phyloP scores from a whole-genome alignment of 23 tunicate species.

The Botrylloides violaceus region DNA sequence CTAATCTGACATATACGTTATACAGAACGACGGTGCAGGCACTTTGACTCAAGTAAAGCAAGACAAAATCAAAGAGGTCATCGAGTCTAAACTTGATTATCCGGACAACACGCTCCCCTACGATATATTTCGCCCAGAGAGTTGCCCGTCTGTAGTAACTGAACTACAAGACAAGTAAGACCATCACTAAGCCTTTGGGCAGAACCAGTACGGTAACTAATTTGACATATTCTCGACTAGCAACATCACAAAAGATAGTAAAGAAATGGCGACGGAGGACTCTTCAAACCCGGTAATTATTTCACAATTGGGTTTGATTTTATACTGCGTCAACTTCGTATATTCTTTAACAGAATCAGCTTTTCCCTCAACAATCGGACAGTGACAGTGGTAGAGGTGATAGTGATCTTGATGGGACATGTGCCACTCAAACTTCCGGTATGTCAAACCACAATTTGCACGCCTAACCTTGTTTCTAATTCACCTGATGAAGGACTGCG shows the following conservation, averaged over 20 bases:
- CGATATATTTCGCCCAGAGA: not conserved
- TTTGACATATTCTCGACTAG: too few species aligned
- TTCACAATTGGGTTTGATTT: too few species aligned
- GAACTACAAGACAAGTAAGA: not conserved
- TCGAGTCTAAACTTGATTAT: not conserved
- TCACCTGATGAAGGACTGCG: too few species aligned
- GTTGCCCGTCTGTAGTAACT: not conserved
- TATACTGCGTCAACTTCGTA: too few species aligned
- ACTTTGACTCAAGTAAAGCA: not conserved
- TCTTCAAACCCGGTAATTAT: too few species aligned
- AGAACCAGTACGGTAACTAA: too few species aligned
- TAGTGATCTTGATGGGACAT: constrained; percentile 14
- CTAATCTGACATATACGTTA: not conserved
- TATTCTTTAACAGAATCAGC: too few species aligned
- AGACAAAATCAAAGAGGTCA: not conserved
- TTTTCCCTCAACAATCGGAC: constrained; percentile 1
- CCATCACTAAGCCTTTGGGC: too few species aligned
- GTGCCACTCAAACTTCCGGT: not conserved
- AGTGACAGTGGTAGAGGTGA: constrained; percentile 33
- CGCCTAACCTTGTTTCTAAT: too few species aligned
- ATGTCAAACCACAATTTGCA: too few species aligned
- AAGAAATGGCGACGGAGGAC: too few species aligned
- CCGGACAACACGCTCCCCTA: not conserved
- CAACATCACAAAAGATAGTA: too few species aligned
- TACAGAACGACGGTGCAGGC: not conserved